Evolutionary conservation across 2,888 invertebrate genomes (phyloP).

Genomic region (Cerceris ruficornis): DNA sequence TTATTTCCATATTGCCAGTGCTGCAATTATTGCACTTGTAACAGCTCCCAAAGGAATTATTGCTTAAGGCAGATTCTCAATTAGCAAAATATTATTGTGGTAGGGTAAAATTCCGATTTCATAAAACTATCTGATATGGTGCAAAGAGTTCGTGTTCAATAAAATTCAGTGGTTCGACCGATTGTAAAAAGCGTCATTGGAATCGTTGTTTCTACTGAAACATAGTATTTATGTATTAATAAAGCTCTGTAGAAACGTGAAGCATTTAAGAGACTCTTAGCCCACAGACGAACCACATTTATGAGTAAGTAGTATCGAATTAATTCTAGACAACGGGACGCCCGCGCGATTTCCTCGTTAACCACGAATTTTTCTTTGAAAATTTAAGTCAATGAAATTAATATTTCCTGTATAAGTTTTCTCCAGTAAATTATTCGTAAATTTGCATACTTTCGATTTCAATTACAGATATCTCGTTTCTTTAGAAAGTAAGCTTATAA

Average conservation of each 20-base stretch:
- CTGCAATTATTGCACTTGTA: too few species aligned
- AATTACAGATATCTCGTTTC: neutral
- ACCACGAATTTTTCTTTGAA: constrained; percentile 53
- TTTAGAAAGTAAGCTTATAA: neutral
- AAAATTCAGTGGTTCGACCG: constrained; percentile 52
- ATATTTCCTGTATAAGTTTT: constrained; percentile 18
- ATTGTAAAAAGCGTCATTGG: constrained; percentile 64
- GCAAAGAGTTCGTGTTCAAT: constrained; percentile 48
- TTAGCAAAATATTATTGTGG: too few species aligned
- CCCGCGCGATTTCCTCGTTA: constrained; percentile 47
- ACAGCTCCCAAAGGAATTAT: too few species aligned
- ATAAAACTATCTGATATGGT: constrained; percentile 36
- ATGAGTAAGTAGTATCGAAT: constrained; percentile 45
- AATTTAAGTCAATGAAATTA: constrained; percentile 11
- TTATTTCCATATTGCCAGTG: too few species aligned
- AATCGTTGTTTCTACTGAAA: constrained; percentile 51
- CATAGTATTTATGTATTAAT: constrained; percentile 58
- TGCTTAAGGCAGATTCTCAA: too few species aligned
- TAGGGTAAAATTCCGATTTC: neutral
- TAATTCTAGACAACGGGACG: constrained; percentile 8
- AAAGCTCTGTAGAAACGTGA: constrained; percentile 31
- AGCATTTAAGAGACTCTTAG: constrained; percentile 24
- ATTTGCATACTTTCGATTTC: neutral
- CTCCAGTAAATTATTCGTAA: neutral
- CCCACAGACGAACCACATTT: constrained; percentile 23